phyloP scores from a whole-genome alignment of 30 jellyfish, hydroid and myxozoan genomes.

The Hydra vulgaris region DNA sequence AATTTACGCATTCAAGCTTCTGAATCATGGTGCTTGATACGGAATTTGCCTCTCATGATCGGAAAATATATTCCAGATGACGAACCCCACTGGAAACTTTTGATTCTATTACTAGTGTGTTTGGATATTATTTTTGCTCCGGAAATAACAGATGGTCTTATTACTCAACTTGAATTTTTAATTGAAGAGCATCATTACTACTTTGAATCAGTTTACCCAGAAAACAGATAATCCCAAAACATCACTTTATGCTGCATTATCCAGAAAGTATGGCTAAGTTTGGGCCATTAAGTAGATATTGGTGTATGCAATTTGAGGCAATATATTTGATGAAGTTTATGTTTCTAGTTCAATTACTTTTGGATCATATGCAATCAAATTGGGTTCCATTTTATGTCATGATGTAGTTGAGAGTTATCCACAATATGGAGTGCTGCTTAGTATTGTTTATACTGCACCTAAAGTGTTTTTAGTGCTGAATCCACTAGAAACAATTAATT shows the following conservation, averaged over 20 bases:
- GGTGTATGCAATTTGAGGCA: slow-evolving; percentile 7
- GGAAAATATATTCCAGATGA: not conserved
- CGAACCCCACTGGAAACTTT: not conserved
- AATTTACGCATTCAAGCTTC: not conserved
- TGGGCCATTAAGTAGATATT: slow-evolving; percentile 7
- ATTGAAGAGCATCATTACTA: not conserved
- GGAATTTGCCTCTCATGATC: not conserved
- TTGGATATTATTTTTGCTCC: not conserved
- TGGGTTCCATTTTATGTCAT: not conserved
- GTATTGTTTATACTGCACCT: not conserved
- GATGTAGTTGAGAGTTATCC: not conserved
- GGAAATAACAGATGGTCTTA: not conserved
- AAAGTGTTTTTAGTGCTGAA: not conserved
- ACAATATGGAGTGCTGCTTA: not conserved
- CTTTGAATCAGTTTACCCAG: not conserved
- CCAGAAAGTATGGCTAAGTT: not conserved
- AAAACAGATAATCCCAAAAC: not conserved
- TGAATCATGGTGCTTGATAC: not conserved
- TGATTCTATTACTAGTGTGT: not conserved
- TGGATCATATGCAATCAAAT: not conserved
- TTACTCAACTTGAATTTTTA: not conserved
- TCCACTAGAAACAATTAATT: not conserved
- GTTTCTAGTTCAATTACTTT: not conserved
- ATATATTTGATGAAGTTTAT: not conserved
- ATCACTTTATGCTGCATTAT: slow-evolving; percentile 4